These are phyloP conservation scores for Montipora capricornis DNA, from an alignment of 64 coral and sea anemone genomes.

Conservation along the genomic window DNA sequence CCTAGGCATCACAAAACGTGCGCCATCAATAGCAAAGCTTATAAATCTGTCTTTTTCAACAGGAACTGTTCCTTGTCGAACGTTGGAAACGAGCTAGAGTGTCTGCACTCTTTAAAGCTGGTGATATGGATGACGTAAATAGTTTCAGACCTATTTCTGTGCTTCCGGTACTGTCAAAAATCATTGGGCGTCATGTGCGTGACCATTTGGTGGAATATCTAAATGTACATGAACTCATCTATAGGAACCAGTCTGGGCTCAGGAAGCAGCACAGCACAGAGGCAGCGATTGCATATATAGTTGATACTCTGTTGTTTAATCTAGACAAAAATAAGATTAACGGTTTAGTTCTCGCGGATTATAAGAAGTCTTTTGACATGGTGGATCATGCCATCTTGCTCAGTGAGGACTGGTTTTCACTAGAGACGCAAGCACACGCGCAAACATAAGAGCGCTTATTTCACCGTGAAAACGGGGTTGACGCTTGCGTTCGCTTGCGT, in stretches of 20 bases:
- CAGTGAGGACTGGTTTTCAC: no score
- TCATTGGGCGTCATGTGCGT: background rate
- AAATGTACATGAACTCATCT: background rate
- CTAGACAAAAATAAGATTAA: conserved; percentile 1
- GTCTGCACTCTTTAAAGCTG: background rate
- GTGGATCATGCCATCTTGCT: no score
- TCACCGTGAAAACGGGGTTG: no score
- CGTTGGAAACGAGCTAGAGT: conserved; percentile 44
- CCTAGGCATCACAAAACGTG: background rate
- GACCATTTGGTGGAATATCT: background rate
- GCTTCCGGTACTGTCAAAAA: background rate
- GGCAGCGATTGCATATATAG: background rate
- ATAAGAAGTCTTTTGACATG: no score
- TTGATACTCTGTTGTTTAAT: background rate
- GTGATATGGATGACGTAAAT: conserved; percentile 14
- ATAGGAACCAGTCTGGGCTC: conserved; percentile 1
- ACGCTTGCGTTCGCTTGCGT: no score
- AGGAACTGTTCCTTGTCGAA: background rate
- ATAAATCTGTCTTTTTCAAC: background rate
- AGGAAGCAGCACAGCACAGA: background rate
- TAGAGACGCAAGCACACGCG: no score
- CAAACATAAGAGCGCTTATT: no score
- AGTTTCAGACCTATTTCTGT: conserved; percentile 23
- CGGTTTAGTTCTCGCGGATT: no score
- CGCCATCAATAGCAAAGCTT: conserved; percentile 8